These are phyloP conservation scores for Eumeta japonica DNA, from an alignment of 1,140 invertebrate species.

Conservation along the genomic window DNA sequence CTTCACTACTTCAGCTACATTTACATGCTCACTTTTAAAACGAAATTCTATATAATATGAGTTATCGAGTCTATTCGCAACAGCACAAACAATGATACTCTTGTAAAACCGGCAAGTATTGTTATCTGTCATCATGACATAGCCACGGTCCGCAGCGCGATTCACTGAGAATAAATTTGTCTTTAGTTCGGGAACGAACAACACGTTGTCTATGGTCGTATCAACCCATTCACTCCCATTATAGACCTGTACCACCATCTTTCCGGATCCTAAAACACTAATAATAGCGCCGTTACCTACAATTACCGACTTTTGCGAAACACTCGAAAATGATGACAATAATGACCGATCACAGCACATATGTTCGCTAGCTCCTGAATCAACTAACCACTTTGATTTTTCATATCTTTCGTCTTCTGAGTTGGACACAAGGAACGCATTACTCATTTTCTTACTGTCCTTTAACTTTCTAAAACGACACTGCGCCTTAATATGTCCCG, in stretches of 20 bases:
- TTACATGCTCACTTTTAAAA: conserved; percentile 22
- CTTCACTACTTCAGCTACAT: conserved; percentile 3
- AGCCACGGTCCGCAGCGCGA: neutral
- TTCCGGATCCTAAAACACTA: neutral
- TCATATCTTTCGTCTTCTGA: neutral
- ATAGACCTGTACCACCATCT: neutral
- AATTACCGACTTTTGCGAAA: neutral
- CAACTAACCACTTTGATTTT: neutral
- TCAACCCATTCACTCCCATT: conserved; percentile 1
- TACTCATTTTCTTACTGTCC: neutral
- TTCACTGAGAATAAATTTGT: conserved; percentile 1
- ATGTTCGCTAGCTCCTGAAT: neutral
- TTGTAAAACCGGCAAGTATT: conserved; percentile 28
- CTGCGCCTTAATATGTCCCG: neutral
- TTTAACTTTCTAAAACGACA: conserved; percentile 1
- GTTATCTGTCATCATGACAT: conserved; percentile 25
- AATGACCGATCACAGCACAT: neutral
- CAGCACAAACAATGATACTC: conserved; percentile 11
- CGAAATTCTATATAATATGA: conserved; percentile 32
- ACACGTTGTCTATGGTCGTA: neutral
- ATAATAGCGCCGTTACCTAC: neutral
- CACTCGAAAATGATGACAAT: neutral
- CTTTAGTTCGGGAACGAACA: conserved; percentile 2
- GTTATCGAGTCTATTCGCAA: neutral
- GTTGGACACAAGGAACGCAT: neutral